Conservation (phyloP, 2,113 vertebrate genomes). For the Puffinus mauretanicus region DNA sequence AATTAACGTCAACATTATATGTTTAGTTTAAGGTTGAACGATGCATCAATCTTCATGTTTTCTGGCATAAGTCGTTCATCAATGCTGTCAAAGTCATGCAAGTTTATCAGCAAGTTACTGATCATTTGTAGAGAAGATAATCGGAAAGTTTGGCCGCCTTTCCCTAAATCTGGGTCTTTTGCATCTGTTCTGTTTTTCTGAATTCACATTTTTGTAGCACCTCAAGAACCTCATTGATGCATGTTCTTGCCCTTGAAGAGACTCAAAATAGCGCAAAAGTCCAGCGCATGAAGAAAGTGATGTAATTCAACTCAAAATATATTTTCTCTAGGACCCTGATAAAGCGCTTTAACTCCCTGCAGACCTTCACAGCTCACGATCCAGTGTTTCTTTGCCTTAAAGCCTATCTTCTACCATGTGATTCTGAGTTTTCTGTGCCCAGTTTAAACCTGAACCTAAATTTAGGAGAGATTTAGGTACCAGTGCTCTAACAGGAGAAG, state of each 20-base stretch:
- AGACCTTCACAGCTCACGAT: background rate
- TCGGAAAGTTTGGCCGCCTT: background rate
- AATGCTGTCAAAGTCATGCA: background rate
- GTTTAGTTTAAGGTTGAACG: background rate
- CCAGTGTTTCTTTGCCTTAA: background rate
- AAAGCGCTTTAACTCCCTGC: background rate
- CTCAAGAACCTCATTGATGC: background rate
- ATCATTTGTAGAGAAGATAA: background rate
- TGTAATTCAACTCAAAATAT: background rate
- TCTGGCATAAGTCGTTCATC: background rate
- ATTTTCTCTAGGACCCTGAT: background rate
- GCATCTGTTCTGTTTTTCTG: background rate
- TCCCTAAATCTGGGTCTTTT: background rate
- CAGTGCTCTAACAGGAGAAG: background rate
- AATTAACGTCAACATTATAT: background rate
- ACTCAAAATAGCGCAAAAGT: background rate
- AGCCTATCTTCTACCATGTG: fast-evolving
- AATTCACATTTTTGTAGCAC: background rate
- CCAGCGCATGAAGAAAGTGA: background rate
- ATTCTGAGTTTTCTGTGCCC: background rate
- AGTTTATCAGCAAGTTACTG: background rate
- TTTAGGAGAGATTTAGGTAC: background rate
- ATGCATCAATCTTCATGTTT: background rate
- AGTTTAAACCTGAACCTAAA: background rate
- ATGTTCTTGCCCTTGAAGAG: background rate